Base-by-base conservation (phyloP, 2,113 vertebrate genomes). In the Pseudopipra pipra region DNA sequence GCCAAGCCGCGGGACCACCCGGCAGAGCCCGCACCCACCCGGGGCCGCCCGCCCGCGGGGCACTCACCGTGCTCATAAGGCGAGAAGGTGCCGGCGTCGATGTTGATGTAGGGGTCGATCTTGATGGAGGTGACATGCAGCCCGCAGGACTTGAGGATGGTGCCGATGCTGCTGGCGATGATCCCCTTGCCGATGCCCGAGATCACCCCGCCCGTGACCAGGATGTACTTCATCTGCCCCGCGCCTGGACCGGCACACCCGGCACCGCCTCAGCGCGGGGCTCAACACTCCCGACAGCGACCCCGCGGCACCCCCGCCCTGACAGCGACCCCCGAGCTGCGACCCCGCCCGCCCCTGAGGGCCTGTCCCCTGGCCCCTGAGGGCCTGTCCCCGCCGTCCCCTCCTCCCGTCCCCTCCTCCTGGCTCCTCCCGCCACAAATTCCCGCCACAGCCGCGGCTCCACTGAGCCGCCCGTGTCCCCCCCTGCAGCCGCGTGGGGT, bases 101-200 rank as follows among this genome's bases (percentile, higher is more conserved):
- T 99, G 95, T 99, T 99, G 97, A 99, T 99, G 95, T 99, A 99
- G 1, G 99, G 99, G 89, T 99, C 99, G 75, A 99, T 99, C 97
- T 99, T 99, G 96, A 99, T 99, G 83, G 99, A 99, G 6, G 99
- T 99, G 54, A 99, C 99, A 3, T 98, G 99, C 70, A 99, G 97
- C 62, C 99, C 99, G 43, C 99, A 99, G 10, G 99, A 99, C 91
- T 99, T 99, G 63, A 99, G 98, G 89, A 99, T 99, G 4, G 99
- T 99, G 56, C 99, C 99, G 93, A 99, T 98, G 30, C 99, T 99
- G 98, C 99, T 99, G 37, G 99, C 99, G 20, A 99, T 99, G 96
- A 99, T 99, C n/a, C 99, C 99, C 95, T 99, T 99, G 58, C 99
- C 99, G 43, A 99, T 99, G 73, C 99, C 99, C 6, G 99, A 99